A percentile compares a stretch with the other conserved stretches of the same genome.
Conservation (phyloP, 2,797 vertebrate genomes). For the Muscicapa striata region DNA sequence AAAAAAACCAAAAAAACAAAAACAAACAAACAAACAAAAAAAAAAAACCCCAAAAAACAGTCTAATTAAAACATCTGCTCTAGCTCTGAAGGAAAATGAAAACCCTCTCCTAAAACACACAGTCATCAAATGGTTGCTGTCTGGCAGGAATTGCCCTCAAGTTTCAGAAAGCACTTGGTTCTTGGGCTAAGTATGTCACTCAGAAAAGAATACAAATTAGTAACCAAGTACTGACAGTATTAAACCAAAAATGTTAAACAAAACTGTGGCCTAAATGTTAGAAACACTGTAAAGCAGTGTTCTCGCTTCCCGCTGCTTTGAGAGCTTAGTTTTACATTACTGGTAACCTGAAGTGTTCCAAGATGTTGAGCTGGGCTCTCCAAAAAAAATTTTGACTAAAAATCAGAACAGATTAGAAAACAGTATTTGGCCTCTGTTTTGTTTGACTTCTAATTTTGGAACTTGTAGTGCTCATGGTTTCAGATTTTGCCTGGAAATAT, state of each 20-base stretch:
- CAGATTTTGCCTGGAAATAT: conserved; percentile 65
- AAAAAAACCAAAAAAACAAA: not conserved
- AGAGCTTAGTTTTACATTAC: conserved; percentile 29
- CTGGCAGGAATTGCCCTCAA: not conserved
- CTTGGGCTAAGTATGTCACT: not conserved
- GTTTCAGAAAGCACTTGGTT: not conserved
- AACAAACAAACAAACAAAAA: too few relatives aligned
- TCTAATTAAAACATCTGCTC: not conserved
- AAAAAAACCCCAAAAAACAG: too few relatives aligned
- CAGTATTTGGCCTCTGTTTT: conserved; percentile 61
- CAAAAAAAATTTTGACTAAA: conserved; percentile 57
- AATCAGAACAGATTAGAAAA: conserved; percentile 65
- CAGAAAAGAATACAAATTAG: not conserved
- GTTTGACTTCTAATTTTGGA: conserved; percentile 72
- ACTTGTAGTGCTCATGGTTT: conserved; percentile 45
- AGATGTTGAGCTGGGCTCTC: conserved; percentile 48
- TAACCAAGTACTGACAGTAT: not conserved
- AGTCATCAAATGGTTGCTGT: not conserved
- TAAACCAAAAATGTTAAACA: not conserved
- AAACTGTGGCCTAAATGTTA: not conserved
- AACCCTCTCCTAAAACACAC: not conserved
- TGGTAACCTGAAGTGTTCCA: conserved; percentile 42
- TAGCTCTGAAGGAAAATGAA: not conserved
- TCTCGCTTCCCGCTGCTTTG: conserved; percentile 21
- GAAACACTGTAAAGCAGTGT: not conserved